Base-by-base conservation (phyloP, 1,140 invertebrate species). In the Bacillus rossius region DNA sequence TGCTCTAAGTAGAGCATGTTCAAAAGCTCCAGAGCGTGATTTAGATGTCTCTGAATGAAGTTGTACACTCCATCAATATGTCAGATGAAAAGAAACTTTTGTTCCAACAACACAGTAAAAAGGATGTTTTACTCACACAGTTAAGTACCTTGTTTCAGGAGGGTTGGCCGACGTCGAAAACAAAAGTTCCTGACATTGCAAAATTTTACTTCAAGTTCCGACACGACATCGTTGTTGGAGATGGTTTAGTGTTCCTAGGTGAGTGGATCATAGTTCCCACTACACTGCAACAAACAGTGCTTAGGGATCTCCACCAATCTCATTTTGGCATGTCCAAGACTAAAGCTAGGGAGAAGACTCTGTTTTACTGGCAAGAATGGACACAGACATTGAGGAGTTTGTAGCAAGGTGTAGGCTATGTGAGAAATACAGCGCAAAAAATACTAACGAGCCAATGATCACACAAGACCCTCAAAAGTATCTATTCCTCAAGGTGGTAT, bases 291-390 rank as follows among this genome's bases (percentile, higher is more conserved):
- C 52, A 61, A 48, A 55, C 67, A 42, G 73, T 75, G 49, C 63
- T 76, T 29, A 49, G 66, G n/a, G 55, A 61, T 34, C 57, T 78
- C 40, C 76, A 79, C 64, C 66, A 71, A 57, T 63, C 65, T 17
- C 77, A 81, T 65, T 26, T 77, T 49, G 77, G 77, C 1, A 66
- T 72, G 29, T 34, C 29, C 4, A 34, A 34, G 29, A 34, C 29
- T 10, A 34, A 34, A 34, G 29, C 10, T 34, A 54, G 71, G 72
- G 42, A 19, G 64, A 68, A 60, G 65, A 75, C 55, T 56, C 67
- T 41, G 61, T 79, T 40, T 79, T 67, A 62, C 77, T 73, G 72
- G 73, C 74, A 16, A 64, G 63, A 17, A 75, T 79, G 59, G 64
- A 64, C 41, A 69, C 69, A 40, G 67, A 79, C 47, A 75, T 79